phyloP scores from a whole-genome alignment of 2,113 vertebrate genomes.

The Pedetes capensis region DNA sequence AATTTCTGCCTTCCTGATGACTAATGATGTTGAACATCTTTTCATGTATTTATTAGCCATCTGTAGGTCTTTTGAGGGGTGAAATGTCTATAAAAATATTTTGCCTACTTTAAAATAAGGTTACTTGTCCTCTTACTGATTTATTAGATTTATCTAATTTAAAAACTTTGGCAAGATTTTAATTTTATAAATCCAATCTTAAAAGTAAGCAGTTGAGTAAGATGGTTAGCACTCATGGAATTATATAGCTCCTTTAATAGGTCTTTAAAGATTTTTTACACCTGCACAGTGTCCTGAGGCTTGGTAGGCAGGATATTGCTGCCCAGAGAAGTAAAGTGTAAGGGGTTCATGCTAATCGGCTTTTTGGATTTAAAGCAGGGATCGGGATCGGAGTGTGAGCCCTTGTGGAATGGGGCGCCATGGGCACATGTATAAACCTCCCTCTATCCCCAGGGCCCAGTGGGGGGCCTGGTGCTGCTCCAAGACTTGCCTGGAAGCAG shows the following conservation, averaged over 20 bases:
- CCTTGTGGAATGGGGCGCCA: background rate
- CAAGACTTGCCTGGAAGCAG: constrained; percentile 49
- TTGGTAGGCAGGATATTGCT: background rate
- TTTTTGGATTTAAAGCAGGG: background rate
- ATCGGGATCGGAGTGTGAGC: background rate
- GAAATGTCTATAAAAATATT: constrained; percentile 15
- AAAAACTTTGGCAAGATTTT: constrained; percentile 32
- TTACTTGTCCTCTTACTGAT: constrained; percentile 6
- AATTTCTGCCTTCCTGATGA: background rate
- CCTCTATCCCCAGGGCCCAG: background rate
- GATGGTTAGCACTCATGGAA: background rate
- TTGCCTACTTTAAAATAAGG: constrained; percentile 23
- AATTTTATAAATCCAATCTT: constrained; percentile 25
- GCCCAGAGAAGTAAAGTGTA: background rate
- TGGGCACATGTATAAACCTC: background rate
- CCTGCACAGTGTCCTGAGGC: background rate
- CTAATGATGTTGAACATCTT: background rate
- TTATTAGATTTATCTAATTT: background rate
- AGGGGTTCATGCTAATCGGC: background rate
- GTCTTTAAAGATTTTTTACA: background rate
- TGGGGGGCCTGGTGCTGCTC: constrained; percentile 29
- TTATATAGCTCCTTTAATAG: background rate
- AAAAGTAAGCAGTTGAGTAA: background rate
- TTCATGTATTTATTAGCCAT: background rate
- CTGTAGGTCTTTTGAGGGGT: background rate